Conservation (phyloP, 2,888 invertebrate species). For the Ennomos quercinarius region DNA sequence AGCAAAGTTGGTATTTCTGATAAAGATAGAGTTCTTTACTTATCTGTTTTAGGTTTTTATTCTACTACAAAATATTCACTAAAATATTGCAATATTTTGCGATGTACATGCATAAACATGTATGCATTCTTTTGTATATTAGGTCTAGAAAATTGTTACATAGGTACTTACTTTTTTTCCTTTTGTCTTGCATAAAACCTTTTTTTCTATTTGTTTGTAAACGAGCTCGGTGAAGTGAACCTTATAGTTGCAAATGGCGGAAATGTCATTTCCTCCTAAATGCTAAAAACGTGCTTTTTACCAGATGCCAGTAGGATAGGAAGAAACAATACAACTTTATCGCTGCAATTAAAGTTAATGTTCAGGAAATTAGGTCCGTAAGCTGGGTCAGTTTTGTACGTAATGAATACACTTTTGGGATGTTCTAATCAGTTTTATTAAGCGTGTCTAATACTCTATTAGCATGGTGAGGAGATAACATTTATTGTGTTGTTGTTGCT, state of each 20-base stretch:
- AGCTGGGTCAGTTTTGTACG: constrained; percentile 12
- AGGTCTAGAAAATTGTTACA: no score
- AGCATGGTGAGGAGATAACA: background rate
- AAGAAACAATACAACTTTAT: constrained; percentile 45
- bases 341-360: constrained; percentile 47
- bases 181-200: background rate
- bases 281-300: constrained; percentile 38
- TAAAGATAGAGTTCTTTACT: no score
- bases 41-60: no score
- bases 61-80: no score
- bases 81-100: no score
- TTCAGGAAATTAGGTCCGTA: constrained; percentile 43
- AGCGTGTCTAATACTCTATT: constrained; percentile 11
- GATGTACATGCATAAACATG: no score
- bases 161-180: background rate
- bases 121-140: no score
- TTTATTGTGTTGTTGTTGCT: constrained; percentile 4
- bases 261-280: constrained; percentile 37
- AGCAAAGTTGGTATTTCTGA: no score
- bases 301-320: constrained; percentile 37
- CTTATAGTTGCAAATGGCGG: constrained; percentile 31
- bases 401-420: constrained; percentile 12
- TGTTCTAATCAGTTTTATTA: constrained; percentile 16
- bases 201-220: background rate
- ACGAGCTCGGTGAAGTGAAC: constrained; percentile 3